Percentiles rank a stretch among this genome's conserved stretches.
These are phyloP conservation scores for Rhingia rostrata DNA, from an alignment of 2,888 invertebrate species.

Conservation along the genomic window DNA sequence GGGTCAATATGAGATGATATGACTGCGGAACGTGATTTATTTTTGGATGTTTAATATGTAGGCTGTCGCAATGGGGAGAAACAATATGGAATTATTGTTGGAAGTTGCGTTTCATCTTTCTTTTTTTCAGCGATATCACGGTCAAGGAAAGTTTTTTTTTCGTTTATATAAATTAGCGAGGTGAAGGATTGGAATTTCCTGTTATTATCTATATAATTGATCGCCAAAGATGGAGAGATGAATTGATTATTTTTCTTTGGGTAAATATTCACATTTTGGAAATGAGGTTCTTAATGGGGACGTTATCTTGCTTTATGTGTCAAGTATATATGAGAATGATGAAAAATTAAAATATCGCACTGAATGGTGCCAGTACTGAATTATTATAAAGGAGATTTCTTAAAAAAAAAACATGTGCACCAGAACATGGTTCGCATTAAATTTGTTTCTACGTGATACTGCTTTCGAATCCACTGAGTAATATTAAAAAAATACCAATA, in stretches of 20 bases:
- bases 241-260: background rate
- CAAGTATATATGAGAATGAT: background rate
- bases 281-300: background rate
- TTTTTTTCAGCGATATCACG: conserved; percentile 29
- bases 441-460: no score
- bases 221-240: background rate
- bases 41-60: conserved; percentile 41
- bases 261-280: background rate
- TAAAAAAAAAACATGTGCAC: no score
- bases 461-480: no score
- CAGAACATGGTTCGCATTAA: no score
- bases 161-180: background rate
- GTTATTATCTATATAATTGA: background rate
- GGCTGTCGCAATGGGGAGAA: conserved; percentile 1
- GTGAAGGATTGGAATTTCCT: conserved; percentile 25
- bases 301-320: background rate
- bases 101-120: background rate
- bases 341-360: background rate
- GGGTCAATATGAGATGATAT: conserved; percentile 67
- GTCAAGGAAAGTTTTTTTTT: conserved; percentile 43
- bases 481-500: no score
- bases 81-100: conserved; percentile 43
- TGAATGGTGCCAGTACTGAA: no score
- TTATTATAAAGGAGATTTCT: no score
- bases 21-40: conserved; percentile 63